Percentiles rank a stretch among this genome's conserved stretches.
Conservation (phyloP, 2,888 invertebrate genomes). For the Scotopteryx bipunctaria region DNA sequence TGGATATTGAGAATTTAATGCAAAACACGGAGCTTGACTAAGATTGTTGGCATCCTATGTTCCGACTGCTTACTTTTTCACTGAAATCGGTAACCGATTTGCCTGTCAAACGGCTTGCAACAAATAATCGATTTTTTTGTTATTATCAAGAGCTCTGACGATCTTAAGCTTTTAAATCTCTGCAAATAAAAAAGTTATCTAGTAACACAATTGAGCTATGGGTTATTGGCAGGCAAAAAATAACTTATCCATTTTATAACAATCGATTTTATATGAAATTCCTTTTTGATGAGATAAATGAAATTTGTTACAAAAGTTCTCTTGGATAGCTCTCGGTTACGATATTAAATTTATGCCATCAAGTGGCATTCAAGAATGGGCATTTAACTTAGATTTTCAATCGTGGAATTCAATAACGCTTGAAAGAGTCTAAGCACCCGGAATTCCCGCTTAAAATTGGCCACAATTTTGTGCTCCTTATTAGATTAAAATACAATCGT, state of each 20-base stretch:
- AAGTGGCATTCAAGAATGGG: constrained; percentile 73
- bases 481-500: constrained; percentile 22
- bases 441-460: constrained; percentile 29
- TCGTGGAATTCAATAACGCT: constrained; percentile 63
- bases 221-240: constrained; percentile 11
- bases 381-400: constrained; percentile 72
- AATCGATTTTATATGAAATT: constrained; percentile 78
- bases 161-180: too few species aligned
- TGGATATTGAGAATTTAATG: neutral
- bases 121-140: too few species aligned
- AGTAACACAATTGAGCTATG: too few species aligned
- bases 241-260: constrained; percentile 70
- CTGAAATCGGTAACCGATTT: too few species aligned
- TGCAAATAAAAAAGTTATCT: neutral
- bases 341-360: constrained; percentile 81
- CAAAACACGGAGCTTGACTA: neutral
- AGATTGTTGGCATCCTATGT: neutral
- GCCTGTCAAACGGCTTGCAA: too few species aligned
- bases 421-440: constrained; percentile 43
- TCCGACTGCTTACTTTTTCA: too few species aligned
- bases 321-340: constrained; percentile 68
- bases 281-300: constrained; percentile 72
- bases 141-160: too few species aligned
- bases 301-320: constrained; percentile 81
- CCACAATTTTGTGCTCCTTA: constrained; percentile 22